These are phyloP conservation scores for Coelopa frigida DNA, from an alignment of 1,140 invertebrate species.

Conservation along the genomic window DNA sequence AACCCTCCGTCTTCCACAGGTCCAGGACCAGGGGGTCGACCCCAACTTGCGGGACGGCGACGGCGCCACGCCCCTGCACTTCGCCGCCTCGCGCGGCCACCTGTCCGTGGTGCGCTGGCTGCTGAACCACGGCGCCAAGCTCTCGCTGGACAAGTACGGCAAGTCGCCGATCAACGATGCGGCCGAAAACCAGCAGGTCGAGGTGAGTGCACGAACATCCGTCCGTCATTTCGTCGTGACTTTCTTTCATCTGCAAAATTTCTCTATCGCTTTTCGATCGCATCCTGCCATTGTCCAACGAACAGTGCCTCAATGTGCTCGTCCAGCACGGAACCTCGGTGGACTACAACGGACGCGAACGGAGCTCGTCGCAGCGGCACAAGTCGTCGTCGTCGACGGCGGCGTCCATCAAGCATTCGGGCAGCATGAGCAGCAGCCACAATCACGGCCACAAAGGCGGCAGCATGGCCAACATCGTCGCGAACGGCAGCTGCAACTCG, in stretches of 20 bases:
- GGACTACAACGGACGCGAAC: conserved; percentile 47
- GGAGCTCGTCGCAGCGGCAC: conserved; percentile 21
- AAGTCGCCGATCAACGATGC: conserved; percentile 85
- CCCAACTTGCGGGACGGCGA: conserved; percentile 77
- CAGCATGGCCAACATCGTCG: conserved; percentile 24
- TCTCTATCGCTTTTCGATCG: background rate
- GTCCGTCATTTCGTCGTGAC: background rate
- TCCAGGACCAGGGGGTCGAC: conserved; percentile 73
- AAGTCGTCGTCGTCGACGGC: conserved; percentile 26
- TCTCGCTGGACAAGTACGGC: conserved; percentile 74
- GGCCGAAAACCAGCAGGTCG: conserved; percentile 79
- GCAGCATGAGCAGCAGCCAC: conserved; percentile 14
- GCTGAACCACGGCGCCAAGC: conserved; percentile 66
- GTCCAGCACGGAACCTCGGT: conserved; percentile 65
- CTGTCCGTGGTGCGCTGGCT: conserved; percentile 75
- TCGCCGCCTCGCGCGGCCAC: conserved; percentile 75
- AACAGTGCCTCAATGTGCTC: conserved; percentile 65
- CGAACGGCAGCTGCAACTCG: conserved; percentile 35
- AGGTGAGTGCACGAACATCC: conserved; percentile 53
- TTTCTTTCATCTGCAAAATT: background rate
- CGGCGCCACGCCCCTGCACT: conserved; percentile 71
- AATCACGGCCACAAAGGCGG: conserved; percentile 21
- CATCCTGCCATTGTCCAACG: conserved; percentile 1
- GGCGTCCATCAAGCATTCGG: conserved; percentile 11
- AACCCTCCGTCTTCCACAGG: conserved; percentile 46